These are phyloP conservation scores for Noctua pronuba DNA, from an alignment of 2,888 invertebrate species.

Conservation along the genomic window DNA sequence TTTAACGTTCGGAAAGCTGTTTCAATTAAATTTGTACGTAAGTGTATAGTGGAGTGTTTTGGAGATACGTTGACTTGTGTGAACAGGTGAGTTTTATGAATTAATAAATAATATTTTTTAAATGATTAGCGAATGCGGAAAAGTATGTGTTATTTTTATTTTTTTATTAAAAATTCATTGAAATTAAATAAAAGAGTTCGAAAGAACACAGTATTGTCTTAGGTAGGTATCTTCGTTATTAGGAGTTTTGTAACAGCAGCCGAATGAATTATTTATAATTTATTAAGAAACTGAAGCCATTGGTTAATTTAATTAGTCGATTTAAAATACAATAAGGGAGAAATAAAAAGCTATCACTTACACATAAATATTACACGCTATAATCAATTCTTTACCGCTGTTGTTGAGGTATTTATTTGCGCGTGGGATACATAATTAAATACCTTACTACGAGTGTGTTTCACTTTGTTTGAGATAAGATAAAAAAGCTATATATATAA, in stretches of 20 bases:
- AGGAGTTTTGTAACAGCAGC: not conserved
- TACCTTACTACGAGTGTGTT: conserved; percentile 2
- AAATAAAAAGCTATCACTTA: conserved; percentile 32
- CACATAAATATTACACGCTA: conserved; percentile 30
- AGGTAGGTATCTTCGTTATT: not conserved
- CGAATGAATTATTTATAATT: not conserved
- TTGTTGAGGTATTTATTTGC: conserved; percentile 41
- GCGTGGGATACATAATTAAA: conserved; percentile 52
- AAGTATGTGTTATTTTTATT: not conserved
- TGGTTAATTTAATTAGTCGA: not conserved
- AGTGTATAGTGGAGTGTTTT: conserved; percentile 57
- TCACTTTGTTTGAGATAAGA: not conserved
- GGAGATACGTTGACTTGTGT: conserved; percentile 23
- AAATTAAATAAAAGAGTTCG: not conserved
- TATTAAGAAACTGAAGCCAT: not conserved
- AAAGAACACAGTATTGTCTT: not conserved
- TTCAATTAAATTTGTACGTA: conserved; percentile 35
- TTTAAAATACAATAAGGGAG: conserved; percentile 22
- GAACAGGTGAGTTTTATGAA: conserved; percentile 43
- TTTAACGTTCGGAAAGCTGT: conserved; percentile 44
- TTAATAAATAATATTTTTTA: not conserved
- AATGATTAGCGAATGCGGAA: too few relatives aligned
- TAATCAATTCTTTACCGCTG: conserved; percentile 41
- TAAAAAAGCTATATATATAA: not conserved
- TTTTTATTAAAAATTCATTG: not conserved